These are phyloP conservation scores for Calephelis virginiensis DNA, from an alignment of 1,140 invertebrate genomes.

Conservation along the genomic window DNA sequence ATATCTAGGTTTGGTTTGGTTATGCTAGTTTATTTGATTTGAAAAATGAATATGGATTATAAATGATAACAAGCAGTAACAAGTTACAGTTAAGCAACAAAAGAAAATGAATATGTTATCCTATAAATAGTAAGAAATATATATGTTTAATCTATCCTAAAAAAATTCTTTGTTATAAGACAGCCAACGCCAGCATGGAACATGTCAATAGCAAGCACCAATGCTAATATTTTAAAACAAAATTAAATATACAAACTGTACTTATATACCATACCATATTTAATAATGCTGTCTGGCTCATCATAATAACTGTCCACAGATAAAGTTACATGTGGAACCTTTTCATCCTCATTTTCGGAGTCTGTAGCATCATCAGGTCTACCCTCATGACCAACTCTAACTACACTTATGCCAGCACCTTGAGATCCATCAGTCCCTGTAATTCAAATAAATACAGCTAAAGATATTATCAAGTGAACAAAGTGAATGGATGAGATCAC, in stretches of 20 bases:
- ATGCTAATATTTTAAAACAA: conserved; percentile 2
- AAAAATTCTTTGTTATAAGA: too few relatives aligned
- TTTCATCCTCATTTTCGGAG: conserved; percentile 70
- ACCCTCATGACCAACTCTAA: conserved; percentile 69
- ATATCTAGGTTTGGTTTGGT: too few relatives aligned
- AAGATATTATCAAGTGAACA: neutral
- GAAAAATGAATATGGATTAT: too few relatives aligned
- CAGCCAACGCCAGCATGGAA: too few relatives aligned
- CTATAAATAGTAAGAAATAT: too few relatives aligned
- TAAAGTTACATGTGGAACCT: conserved; percentile 68
- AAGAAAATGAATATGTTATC: too few relatives aligned
- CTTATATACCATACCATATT: conserved; percentile 57
- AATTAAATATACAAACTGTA: conserved; percentile 29
- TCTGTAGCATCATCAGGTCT: conserved; percentile 72
- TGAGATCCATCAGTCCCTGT: conserved; percentile 68
- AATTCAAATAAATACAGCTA: conserved; percentile 15
- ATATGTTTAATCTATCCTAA: too few relatives aligned
- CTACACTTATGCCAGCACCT: conserved; percentile 69
- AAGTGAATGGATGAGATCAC: too few relatives aligned
- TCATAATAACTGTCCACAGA: conserved; percentile 73
- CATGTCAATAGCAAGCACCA: too few relatives aligned
- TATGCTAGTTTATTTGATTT: too few relatives aligned
- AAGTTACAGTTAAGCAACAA: too few relatives aligned
- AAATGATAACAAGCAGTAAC: too few relatives aligned
- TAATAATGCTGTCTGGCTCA: conserved; percentile 71